A percentile compares a stretch with the other conserved stretches of the same genome.
phyloP scores from a whole-genome alignment of 2,797 vertebrate genomes.

The Phrynocephalus vlangalii region DNA sequence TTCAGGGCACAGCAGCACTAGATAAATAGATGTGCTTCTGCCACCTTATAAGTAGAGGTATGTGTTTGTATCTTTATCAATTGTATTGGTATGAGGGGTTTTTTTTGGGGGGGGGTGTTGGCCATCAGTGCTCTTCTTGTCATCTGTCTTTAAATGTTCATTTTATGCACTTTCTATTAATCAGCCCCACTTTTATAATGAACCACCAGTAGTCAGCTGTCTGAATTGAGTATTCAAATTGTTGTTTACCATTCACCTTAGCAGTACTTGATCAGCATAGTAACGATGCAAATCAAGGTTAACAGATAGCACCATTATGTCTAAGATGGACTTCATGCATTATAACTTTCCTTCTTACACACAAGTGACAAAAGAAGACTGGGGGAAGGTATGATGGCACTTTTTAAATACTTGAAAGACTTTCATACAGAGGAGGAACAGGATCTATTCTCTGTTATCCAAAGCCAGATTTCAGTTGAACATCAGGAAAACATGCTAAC shows the following conservation, averaged over 20 bases:
- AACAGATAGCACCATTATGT: not conserved
- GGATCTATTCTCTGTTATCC: too few species aligned
- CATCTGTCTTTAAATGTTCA: not conserved
- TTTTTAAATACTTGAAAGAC: too few species aligned
- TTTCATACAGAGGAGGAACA: too few species aligned
- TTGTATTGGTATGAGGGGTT: too few species aligned
- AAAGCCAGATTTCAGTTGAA: too few species aligned
- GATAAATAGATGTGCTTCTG: too few species aligned
- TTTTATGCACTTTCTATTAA: not conserved
- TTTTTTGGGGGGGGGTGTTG: too few species aligned
- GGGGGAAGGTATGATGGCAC: too few species aligned
- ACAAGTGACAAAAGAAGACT: not conserved
- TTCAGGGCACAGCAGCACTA: not conserved
- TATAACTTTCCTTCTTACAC: not conserved
- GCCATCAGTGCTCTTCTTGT: not conserved
- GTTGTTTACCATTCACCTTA: conserved; percentile 32
- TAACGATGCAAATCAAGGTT: not conserved
- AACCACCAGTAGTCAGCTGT: conserved; percentile 13
- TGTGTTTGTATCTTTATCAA: too few species aligned
- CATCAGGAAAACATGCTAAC: too few species aligned
- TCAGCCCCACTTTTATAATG: conserved; percentile 30
- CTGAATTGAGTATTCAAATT: conserved; percentile 25
- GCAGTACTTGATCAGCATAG: not conserved
- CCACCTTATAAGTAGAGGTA: too few species aligned
- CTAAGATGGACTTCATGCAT: not conserved